phyloP scores from a whole-genome alignment of 2,797 vertebrate species.

The Arremon brunneinucha region DNA sequence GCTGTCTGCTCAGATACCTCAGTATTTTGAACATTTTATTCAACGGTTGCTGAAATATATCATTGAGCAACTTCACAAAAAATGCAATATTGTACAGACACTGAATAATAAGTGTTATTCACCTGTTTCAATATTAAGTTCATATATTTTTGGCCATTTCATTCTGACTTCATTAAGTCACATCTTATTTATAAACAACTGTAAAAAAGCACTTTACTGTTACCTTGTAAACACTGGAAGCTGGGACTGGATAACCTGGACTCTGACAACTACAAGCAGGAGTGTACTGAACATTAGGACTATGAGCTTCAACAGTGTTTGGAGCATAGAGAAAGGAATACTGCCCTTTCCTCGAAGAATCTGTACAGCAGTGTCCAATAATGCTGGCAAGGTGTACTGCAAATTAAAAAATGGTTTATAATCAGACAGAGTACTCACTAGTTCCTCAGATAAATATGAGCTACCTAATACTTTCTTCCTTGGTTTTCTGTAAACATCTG shows the following conservation, averaged over 20 bases:
- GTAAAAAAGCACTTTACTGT: background rate
- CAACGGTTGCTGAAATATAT: background rate
- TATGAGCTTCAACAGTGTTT: constrained; percentile 92
- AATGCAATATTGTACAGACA: background rate
- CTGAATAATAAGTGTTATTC: background rate
- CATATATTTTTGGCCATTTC: background rate
- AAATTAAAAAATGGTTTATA: background rate
- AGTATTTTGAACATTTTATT: background rate
- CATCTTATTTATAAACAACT: background rate
- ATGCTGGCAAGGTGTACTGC: constrained; percentile 89
- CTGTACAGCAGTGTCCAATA: constrained; percentile 83
- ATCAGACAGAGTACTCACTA: background rate
- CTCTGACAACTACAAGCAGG: constrained; percentile 92
- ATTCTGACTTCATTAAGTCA: background rate
- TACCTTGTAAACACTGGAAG: constrained; percentile 98
- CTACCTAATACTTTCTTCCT: background rate
- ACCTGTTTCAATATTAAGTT: too few relatives aligned
- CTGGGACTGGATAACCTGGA: constrained; percentile 97
- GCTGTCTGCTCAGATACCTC: background rate
- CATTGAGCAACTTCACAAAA: background rate
- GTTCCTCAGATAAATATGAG: background rate
- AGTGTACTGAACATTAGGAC: constrained; percentile 95
- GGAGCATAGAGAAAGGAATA: constrained; percentile 89
- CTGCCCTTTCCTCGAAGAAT: constrained; percentile 87
- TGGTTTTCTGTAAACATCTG: background rate